Percentiles rank a stretch among this genome's conserved stretches.
phyloP scores from a whole-genome alignment of 2,888 invertebrate species.

The Morpho helenor region DNA sequence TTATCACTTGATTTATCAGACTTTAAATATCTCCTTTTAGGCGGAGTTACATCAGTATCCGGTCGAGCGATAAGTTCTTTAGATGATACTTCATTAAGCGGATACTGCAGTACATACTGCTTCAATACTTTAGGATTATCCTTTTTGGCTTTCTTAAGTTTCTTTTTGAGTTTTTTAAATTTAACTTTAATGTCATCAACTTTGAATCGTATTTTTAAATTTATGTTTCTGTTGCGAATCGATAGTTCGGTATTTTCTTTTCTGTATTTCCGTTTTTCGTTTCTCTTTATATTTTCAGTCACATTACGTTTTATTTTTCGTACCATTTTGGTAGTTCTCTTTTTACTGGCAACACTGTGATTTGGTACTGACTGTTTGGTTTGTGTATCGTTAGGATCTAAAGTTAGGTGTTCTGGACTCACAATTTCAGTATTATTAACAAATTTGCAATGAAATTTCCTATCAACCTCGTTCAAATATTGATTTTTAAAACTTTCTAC shows the following conservation, averaged over 20 bases:
- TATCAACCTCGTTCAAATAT: slow-evolving; percentile 51
- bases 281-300: neutral
- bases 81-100: slow-evolving; percentile 9
- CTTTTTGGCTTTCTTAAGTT: slow-evolving; percentile 5
- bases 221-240: slow-evolving; percentile 34
- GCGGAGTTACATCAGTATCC: slow-evolving; percentile 35
- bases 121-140: slow-evolving; percentile 30
- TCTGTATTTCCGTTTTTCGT: slow-evolving; percentile 21
- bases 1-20: slow-evolving; percentile 44
- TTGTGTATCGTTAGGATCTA: slow-evolving; percentile 20
- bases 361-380: slow-evolving; percentile 18
- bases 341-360: slow-evolving; percentile 18
- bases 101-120: slow-evolving; percentile 54
- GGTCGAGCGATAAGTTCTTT: slow-evolving; percentile 38
- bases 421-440: slow-evolving; percentile 1
- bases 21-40: slow-evolving; percentile 42
- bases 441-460: slow-evolving; percentile 25
- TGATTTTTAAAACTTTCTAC: slow-evolving; percentile 56
- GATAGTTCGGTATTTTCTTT: slow-evolving; percentile 26
- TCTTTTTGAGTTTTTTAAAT: slow-evolving; percentile 32
- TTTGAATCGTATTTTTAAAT: slow-evolving; percentile 49
- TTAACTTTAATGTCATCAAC: slow-evolving; percentile 41
- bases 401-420: neutral
- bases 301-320: neutral
- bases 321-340: slow-evolving; percentile 14